Evolutionary conservation across 2,113 vertebrate species (phyloP), one percentile per base, ranked within the genome.

Genomic region (Stigmatopora argus): DNA sequence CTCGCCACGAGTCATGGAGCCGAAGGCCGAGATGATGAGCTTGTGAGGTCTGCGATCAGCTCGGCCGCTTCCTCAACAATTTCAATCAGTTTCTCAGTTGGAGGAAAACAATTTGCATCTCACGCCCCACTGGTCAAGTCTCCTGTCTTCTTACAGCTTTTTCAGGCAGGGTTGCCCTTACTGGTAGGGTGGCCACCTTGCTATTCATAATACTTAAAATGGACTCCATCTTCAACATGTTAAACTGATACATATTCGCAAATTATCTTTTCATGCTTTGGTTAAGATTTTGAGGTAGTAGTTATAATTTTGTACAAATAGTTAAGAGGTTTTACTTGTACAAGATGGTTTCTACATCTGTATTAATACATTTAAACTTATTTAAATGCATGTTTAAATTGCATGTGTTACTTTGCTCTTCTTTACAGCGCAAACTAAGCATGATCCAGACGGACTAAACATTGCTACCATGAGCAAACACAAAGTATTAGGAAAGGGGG

Each of bases 31-130:
- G 75, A 76, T 76, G 78, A 84, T 83, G 75, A 78, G 74, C 77
- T 78, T 85, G 78, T 77, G 82, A 72, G 75, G 78, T 85, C 79
- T 78, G 66, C 74, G 85, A 84, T 86, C 83, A 76, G 81, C 78
- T 82, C 74, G 82, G 79, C 78, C 74, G 67, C 64, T 75, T 85
- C 68, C 66, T 78, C 74, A 67, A 74, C 74, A 75, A 77, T 84
- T 84, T 83, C 78, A 80, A 78, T 87, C 81, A 80, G 67, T 78
- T 85, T 88, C 75, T 83, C 73, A 63, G 69, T 82, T 68, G 83
- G 65, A 86, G 80, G 72, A 86, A 88, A 85, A 86, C 74, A 81
- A 87, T 91, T 88, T 88, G 84, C 84, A 87, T 89, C 79, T 82
- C 70, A 82, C 19, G 65, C 79, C 81, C 86, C 81, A 71, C 65